Conservation (phyloP, 2,888 invertebrate species). For the Sinohyriopsis cumingii region DNA sequence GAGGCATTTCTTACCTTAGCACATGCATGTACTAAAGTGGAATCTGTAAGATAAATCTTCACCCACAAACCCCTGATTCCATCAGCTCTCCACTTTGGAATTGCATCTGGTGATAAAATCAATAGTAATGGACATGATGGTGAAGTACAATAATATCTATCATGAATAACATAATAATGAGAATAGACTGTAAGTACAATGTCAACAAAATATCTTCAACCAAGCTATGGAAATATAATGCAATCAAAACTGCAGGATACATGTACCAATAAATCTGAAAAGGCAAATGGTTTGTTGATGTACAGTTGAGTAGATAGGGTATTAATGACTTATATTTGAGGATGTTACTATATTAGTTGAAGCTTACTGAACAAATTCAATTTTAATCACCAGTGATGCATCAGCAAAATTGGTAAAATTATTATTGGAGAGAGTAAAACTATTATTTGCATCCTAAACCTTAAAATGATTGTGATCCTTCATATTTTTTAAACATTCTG, state of each 20-base stretch:
- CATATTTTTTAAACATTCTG: too few species aligned
- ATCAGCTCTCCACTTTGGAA: conserved; percentile 44
- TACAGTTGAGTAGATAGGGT: too few species aligned
- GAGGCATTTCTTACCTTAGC: conserved; percentile 41
- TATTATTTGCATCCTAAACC: neutral
- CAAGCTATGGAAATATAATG: too few species aligned
- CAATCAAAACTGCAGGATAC: too few species aligned
- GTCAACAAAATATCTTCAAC: too few species aligned
- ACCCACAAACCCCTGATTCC: conserved; percentile 58
- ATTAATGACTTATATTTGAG: too few species aligned
- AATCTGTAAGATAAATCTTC: conserved; percentile 39
- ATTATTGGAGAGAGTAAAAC: neutral
- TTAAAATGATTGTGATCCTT: too few species aligned
- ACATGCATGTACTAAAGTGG: conserved; percentile 47
- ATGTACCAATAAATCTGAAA: too few species aligned
- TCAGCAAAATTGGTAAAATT: neutral
- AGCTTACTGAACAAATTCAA: neutral
- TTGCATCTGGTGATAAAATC: conserved; percentile 33
- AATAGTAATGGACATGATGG: neutral
- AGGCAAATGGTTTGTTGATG: too few species aligned
- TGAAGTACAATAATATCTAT: neutral
- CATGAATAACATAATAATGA: too few species aligned
- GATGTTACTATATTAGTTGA: too few species aligned
- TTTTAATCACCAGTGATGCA: neutral
- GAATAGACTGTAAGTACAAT: too few species aligned